These are phyloP conservation scores for Delia radicum DNA, from an alignment of 1,140 invertebrate genomes.

Conservation along the genomic window DNA sequence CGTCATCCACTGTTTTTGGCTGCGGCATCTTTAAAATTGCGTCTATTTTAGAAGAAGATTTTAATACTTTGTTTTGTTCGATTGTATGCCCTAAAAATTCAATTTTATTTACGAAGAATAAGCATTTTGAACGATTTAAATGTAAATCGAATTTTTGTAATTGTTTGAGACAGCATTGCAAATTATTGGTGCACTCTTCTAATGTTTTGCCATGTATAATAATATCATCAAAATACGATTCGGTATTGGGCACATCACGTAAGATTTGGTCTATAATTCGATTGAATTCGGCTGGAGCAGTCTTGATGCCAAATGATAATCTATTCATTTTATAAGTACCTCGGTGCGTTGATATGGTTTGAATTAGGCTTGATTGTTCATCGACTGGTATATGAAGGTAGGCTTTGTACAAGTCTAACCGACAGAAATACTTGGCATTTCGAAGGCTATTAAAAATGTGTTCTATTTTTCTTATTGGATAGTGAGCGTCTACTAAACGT, in stretches of 20 bases:
- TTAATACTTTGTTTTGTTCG: constrained; percentile 16
- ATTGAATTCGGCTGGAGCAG: too few relatives aligned
- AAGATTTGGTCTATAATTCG: neutral
- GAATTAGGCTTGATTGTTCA: constrained; percentile 38
- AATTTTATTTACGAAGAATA: too few relatives aligned
- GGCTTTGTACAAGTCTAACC: constrained; percentile 49
- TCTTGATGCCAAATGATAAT: constrained; percentile 45
- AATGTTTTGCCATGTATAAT: neutral
- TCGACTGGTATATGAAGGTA: constrained; percentile 52
- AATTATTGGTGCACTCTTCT: neutral
- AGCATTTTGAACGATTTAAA: constrained; percentile 29
- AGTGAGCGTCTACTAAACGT: constrained; percentile 41
- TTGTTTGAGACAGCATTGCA: neutral
- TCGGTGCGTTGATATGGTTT: constrained; percentile 51
- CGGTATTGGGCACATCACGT: neutral
- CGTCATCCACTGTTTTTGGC: too few relatives aligned
- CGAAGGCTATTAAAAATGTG: constrained; percentile 44
- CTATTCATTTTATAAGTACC: constrained; percentile 46
- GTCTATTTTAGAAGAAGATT: constrained; percentile 29
- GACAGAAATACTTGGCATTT: constrained; percentile 35
- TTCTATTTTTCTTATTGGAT: constrained; percentile 58
- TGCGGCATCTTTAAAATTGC: too few relatives aligned
- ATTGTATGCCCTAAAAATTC: constrained; percentile 20
- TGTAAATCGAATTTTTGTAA: constrained; percentile 21
- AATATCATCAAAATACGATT: constrained; percentile 16